These are phyloP conservation scores for Galago senegalensis DNA, from an alignment of 2,797 vertebrate species.

Conservation along the genomic window DNA sequence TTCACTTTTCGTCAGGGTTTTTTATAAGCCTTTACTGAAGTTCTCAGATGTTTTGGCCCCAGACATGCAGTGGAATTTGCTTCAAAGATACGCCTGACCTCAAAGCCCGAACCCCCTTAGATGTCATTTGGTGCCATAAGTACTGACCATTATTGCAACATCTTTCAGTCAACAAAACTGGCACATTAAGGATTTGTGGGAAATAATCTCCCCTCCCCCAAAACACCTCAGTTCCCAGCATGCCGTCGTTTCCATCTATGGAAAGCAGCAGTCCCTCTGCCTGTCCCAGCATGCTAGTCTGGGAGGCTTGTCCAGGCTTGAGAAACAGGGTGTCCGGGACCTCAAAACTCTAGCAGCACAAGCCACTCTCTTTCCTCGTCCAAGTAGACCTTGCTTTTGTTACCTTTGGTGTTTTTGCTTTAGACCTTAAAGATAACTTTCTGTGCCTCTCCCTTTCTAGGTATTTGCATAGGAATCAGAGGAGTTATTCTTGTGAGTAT, in stretches of 20 bases:
- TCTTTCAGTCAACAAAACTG: neutral
- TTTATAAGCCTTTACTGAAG: neutral
- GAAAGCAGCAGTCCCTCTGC: neutral
- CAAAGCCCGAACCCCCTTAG: neutral
- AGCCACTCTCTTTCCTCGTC: slow-evolving; percentile 13
- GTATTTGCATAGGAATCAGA: slow-evolving; percentile 73
- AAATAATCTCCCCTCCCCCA: neutral
- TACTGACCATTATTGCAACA: neutral
- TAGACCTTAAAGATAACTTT: slow-evolving; percentile 62
- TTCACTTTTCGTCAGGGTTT: neutral
- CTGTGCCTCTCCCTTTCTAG: slow-evolving; percentile 64
- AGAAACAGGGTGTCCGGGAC: neutral
- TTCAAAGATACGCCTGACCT: neutral
- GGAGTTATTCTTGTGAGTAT: slow-evolving; percentile 72
- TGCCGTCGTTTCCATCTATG: slow-evolving; percentile 44
- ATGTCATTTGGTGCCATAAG: neutral
- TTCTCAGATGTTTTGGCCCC: neutral
- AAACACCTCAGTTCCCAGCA: neutral
- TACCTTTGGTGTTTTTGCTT: neutral
- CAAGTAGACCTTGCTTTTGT: neutral
- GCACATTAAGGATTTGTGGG: neutral
- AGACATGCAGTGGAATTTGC: slow-evolving; percentile 39
- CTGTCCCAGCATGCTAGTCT: neutral
- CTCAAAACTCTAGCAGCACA: neutral
- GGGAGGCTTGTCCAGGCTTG: neutral